Percentiles rank a stretch among this genome's conserved stretches.
phyloP scores from a whole-genome alignment of 2,113 vertebrate genomes.

The Myrmecobius fasciatus region DNA sequence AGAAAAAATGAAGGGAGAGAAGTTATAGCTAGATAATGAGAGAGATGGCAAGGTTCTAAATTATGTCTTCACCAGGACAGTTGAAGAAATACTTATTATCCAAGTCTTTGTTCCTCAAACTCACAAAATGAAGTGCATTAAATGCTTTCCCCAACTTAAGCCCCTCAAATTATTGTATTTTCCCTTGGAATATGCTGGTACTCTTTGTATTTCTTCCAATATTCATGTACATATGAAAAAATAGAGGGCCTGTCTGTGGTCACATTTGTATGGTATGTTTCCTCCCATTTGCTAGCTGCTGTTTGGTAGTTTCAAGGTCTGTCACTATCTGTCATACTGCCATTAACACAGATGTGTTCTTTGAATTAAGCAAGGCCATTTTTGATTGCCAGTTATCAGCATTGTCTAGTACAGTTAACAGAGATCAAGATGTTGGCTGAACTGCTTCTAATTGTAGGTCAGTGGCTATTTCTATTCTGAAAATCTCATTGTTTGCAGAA shows the following conservation, averaged over 20 bases:
- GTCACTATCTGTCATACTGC: neutral
- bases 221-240: neutral
- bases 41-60: neutral
- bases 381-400: neutral
- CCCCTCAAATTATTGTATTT: neutral
- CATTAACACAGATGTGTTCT: neutral
- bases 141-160: neutral
- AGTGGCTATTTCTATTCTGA: conserved; percentile 14
- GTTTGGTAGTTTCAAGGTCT: neutral
- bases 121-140: neutral
- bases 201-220: neutral
- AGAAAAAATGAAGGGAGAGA: too few species aligned
- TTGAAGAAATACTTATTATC: neutral
- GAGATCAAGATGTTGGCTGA: neutral
- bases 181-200: neutral
- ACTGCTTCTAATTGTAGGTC: conserved; percentile 6
- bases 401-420: neutral
- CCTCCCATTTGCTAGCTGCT: conserved; percentile 11
- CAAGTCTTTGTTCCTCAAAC: neutral
- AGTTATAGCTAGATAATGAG: neutral
- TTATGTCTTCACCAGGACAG: neutral
- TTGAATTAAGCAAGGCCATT: conserved; percentile 18
- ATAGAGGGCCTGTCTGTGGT: neutral
- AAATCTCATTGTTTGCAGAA: conserved; percentile 43
- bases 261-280: neutral